These are phyloP conservation scores for Thyatira batis DNA, from an alignment of 2,888 invertebrate genomes.

Conservation along the genomic window DNA sequence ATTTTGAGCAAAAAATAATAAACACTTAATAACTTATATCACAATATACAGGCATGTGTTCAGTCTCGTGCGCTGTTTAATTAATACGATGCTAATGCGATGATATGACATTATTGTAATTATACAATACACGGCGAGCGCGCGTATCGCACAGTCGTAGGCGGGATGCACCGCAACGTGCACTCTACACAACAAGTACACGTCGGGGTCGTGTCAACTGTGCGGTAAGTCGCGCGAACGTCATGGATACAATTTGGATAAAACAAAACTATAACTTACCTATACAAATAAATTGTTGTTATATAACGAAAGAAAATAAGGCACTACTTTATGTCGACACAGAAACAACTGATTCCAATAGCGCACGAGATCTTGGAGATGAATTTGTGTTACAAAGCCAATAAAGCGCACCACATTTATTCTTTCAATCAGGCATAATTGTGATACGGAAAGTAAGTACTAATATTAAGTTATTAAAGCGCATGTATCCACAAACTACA, in stretches of 20 bases:
- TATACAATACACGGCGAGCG: conserved; percentile 21
- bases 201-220: conserved; percentile 9
- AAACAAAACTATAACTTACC: neutral
- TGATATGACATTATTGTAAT: conserved; percentile 6
- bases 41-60: conserved; percentile 63
- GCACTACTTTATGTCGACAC: conserved; percentile 52
- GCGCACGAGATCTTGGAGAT: neutral
- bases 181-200: conserved; percentile 3
- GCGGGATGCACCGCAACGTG: conserved; percentile 7
- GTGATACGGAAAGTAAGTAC: conserved; percentile 61
- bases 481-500: conserved; percentile 42
- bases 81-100: conserved; percentile 17
- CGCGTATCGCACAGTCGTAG: conserved; percentile 9
- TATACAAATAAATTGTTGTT: neutral
- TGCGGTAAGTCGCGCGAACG: conserved; percentile 6
- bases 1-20: conserved; percentile 75
- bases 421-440: conserved; percentile 46
- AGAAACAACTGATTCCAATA: conserved; percentile 13
- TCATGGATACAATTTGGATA: neutral
- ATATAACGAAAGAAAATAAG: conserved; percentile 50
- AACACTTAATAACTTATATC: conserved; percentile 70
- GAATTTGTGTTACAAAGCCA: conserved; percentile 28
- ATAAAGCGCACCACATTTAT: conserved; percentile 43
- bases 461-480: conserved; percentile 44
- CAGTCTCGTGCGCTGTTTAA: conserved; percentile 44